A percentile compares a stretch with the other conserved stretches of the same genome.
Evolutionary conservation across 2,888 invertebrate genomes (phyloP).

Genomic region (Hypsopygia costalis): DNA sequence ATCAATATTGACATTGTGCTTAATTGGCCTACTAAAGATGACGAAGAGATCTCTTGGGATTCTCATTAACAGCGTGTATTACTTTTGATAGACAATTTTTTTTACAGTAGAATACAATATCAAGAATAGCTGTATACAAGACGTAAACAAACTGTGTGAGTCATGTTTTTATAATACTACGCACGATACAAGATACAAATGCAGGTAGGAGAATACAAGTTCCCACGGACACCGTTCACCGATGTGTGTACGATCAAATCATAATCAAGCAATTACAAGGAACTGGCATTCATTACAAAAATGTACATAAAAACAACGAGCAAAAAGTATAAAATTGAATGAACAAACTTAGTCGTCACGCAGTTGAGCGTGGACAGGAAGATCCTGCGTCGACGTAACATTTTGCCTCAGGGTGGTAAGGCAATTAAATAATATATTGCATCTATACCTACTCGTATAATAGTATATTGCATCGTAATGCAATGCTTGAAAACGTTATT

Average conservation of each 20-base stretch:
- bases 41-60: no score
- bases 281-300: constrained; percentile 4
- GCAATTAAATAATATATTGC: no score
- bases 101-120: background rate
- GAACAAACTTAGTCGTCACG: background rate
- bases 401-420: background rate
- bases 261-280: constrained; percentile 3
- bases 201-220: constrained; percentile 7
- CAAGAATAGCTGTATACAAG: constrained; percentile 21
- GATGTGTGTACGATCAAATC: constrained; percentile 5
- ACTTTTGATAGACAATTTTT: no score
- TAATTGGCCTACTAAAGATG: no score
- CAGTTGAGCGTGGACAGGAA: constrained; percentile 6
- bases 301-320: background rate
- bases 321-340: constrained; percentile 3
- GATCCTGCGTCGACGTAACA: constrained; percentile 3
- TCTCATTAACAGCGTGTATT: no score
- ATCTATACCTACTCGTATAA: no score
- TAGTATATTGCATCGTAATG: no score
- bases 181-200: constrained; percentile 18
- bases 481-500: no score
- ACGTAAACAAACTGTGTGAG: constrained; percentile 26
- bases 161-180: constrained; percentile 22
- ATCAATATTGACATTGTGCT: no score
- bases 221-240: constrained; percentile 14